These are phyloP conservation scores for Tachina lurida DNA, from an alignment of 2,888 invertebrate species.

Conservation along the genomic window DNA sequence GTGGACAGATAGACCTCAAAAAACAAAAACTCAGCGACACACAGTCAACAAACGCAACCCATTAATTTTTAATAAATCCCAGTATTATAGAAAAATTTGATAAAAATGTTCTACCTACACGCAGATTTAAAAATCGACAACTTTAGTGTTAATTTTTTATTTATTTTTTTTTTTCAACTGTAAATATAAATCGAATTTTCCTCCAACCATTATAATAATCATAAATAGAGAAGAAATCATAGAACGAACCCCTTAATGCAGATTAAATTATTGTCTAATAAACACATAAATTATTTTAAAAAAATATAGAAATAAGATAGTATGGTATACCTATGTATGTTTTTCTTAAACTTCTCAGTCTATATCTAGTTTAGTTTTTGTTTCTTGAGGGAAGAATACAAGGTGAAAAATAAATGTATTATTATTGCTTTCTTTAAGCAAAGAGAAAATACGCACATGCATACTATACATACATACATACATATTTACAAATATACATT, in stretches of 20 bases:
- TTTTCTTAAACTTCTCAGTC: not conserved
- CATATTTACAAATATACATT: not conserved
- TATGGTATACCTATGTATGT: not conserved
- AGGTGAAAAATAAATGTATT: not conserved
- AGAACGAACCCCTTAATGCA: constrained; percentile 21
- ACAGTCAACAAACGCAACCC: not conserved
- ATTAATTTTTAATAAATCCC: constrained; percentile 8
- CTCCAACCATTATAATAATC: not conserved
- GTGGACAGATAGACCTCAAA: not conserved
- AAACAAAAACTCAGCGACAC: not conserved
- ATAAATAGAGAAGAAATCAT: not conserved
- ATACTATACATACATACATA: too few relatives aligned
- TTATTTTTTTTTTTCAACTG: not conserved
- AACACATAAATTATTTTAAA: constrained; percentile 27
- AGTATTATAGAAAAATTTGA: constrained; percentile 6
- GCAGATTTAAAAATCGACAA: constrained; percentile 15
- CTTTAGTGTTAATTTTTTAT: too few relatives aligned
- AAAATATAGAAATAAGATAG: not conserved
- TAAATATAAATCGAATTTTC: not conserved
- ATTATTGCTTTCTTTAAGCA: not conserved
- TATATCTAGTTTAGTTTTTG: not conserved
- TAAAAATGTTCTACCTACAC: constrained; percentile 36
- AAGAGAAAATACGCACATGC: not conserved
- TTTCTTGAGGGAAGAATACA: not conserved
- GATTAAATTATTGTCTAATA: constrained; percentile 36